Evolutionary conservation across 2,113 vertebrate species (phyloP).

Genomic region (Scomber japonicus): DNA sequence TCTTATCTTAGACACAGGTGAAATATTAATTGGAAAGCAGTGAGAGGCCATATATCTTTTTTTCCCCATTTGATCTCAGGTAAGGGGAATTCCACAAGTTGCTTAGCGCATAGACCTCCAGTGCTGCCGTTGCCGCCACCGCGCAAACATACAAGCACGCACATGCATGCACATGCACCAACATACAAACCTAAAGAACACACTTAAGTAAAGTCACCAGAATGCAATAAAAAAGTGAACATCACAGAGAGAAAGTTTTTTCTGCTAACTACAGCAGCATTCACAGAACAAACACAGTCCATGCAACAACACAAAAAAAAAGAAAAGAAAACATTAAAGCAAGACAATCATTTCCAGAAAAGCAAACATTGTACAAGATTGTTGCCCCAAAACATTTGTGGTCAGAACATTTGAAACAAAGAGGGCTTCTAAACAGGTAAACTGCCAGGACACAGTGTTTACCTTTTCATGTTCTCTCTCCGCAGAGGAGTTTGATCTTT

Average conservation of each 20-base stretch:
- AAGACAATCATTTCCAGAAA: slow-evolving; percentile 72
- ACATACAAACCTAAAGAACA: slow-evolving; percentile 16
- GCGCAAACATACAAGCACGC: slow-evolving; percentile 21
- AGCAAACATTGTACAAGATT: slow-evolving; percentile 66
- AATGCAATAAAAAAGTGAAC: slow-evolving; percentile 23
- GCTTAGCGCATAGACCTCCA: slow-evolving; percentile 86
- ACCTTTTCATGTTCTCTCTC: slow-evolving; percentile 74
- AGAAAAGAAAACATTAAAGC: slow-evolving; percentile 63
- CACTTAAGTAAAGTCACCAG: slow-evolving; percentile 17
- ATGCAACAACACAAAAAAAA: slow-evolving; percentile 20
- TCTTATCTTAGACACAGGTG: slow-evolving; percentile 66
- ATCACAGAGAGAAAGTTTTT: slow-evolving; percentile 57
- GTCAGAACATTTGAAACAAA: slow-evolving; percentile 73
- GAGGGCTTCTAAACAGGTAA: slow-evolving; percentile 77
- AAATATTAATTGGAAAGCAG: slow-evolving; percentile 79
- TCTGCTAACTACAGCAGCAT: slow-evolving; percentile 64
- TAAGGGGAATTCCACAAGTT: slow-evolving; percentile 91
- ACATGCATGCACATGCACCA: slow-evolving; percentile 65
- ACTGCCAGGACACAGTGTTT: slow-evolving; percentile 75
- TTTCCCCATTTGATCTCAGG: slow-evolving; percentile 78
- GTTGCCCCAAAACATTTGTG: slow-evolving; percentile 74
- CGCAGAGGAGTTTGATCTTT: slow-evolving; percentile 79
- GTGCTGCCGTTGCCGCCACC: slow-evolving; percentile 75
- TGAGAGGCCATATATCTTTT: slow-evolving; percentile 67
- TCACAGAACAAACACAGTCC: slow-evolving; percentile 36